Base-by-base conservation (phyloP, 2,113 vertebrate species). In the Myocastor coypus region DNA sequence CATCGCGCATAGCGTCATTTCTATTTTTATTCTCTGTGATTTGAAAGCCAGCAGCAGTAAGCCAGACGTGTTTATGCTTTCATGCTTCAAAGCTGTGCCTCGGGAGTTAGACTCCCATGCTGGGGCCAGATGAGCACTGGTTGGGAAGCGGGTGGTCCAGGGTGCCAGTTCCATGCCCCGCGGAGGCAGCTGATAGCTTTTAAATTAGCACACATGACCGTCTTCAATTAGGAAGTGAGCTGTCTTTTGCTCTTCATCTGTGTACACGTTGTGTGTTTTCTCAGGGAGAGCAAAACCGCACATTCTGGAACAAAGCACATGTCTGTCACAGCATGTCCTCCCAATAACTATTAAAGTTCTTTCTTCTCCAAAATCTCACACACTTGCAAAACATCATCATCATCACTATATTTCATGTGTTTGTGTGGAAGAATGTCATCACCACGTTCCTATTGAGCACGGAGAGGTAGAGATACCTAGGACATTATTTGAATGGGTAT, bases 21-120 rank as follows among this genome's bases (percentile, higher is more conserved):
- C 80, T 95, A 8, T 92, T 91, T 94, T 94, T 88, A 83, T 83
- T 88, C 42, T 88, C 78, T 91, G 34, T 95, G 87, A 94, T 57
- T 95, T 94, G 73, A 95, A 94, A 94, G 61, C 40, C 84, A 81
- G 46, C 20, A 83, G 66, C 34, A 55, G 64, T 46, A 69, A 61
- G 73, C 28, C 59, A 80, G 57, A 40, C 61, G 30, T 63, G 17
- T 80, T 95, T 89, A 66, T 75, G 26, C 50, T 95, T 94, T 93
- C 55, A n/a, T 32, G 30, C 40, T 75, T 91, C 95, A 55, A 32
- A 81, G 68, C 26, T 93, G 68, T 86, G 90, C 64, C 89, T 86
- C 14, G 24, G 55, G 55, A 93, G 71, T 16, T 13, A 30, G 50
- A 80, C 83, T 93, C 77, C 40, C 22, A 40, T 37, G 37, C 2